Base-by-base conservation (phyloP, 2,797 vertebrate genomes). In the Mycteria americana region DNA sequence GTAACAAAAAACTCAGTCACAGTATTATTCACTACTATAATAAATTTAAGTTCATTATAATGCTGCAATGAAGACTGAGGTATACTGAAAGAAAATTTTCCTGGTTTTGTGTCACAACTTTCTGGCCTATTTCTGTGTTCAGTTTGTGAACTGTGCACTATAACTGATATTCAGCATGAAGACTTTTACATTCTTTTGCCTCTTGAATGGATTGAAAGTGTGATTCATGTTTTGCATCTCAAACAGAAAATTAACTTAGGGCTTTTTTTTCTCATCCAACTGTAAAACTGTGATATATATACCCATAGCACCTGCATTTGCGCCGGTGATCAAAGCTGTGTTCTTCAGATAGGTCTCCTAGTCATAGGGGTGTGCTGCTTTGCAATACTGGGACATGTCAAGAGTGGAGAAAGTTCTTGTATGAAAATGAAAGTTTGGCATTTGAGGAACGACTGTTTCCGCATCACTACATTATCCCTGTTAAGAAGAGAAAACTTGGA, bases 21-120 rank as follows among this genome's bases (percentile, higher is more conserved):
- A 39, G 67, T 53, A 43, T 88, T 94, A 92, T 93, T 96, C 74
- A 60, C 56, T 87, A 59, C 84, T 70, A 4, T 85, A 87, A 94
- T 95, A 88, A 89, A 81, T 85, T 48, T 60, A 76, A 93, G 74
- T 91, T 94, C 81, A n/a, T 97, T 91, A 64, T 76, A 54, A 50
- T 83, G 64, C 88, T 72, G 64, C 88, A 94, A 0, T 30, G 84
- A 88, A 72, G 84, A 59, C 81, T 84, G 68, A 37, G 50, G 63
- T 89, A 19, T 69, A 41, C 27, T 51, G 59, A 88, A 88, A 57
- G 63, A 54, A 60, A 68, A n/a, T 48, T 54, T 87, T 59, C 56
- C 60, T 62, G 18, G 18, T 10, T 88, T 63, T 68, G 45, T 78
- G 41, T 84, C 53, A 27, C 68, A 81, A 10, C 53, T 30, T 86